Base-by-base conservation (phyloP, 2,113 vertebrate species). In the Phaethornis superciliosus region DNA sequence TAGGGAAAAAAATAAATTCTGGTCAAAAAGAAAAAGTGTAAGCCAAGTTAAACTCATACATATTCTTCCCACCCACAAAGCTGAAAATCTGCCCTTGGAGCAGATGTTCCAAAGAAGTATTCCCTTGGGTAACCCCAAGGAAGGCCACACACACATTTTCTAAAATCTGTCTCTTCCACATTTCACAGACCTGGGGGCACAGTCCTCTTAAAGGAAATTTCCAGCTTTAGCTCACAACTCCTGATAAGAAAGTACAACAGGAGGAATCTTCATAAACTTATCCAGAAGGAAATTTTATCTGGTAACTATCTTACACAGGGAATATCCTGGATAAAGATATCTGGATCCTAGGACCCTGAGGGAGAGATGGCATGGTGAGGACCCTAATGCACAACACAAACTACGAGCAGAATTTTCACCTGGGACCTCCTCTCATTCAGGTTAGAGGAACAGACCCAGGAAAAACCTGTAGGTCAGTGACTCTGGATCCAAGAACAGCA, bases 41-140 rank as follows among this genome's bases (percentile, higher is more conserved):
- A 83, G 82, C 69, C 62, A 75, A 84, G 69, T 95, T 84, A n/a
- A 93, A 90, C 17, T 93, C 60, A 28, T 32, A 52, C 27, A 59
- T 49, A 59, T 49, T 46, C 24, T 59, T 95, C 83, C 95, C 82
- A 86, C 77, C 54, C 85, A 93, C 82, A 56, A n/a, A 62, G 91
- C 32, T 69, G 85, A 91, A 92, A 87, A 92, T 51, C 51, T 63
- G 82, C 49, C 56, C 68, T 54, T 15, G 55, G 58, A 90, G 85
- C 82, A 95, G 91, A 81, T 88, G 81, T 54, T 93, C 40, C 80
- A 95, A 78, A 84, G 72, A 68, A 83, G 13, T 32, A 64, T 72
- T 84, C 80, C 72, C 74, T 62, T 49, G 4, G 54, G 30, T 32
- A 69, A 49, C 26, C 35, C n/a, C 46, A 88, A 33, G 35, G 44